These are phyloP conservation scores for Cerastis leucographa DNA, from an alignment of 2,888 invertebrate species.

Conservation along the genomic window DNA sequence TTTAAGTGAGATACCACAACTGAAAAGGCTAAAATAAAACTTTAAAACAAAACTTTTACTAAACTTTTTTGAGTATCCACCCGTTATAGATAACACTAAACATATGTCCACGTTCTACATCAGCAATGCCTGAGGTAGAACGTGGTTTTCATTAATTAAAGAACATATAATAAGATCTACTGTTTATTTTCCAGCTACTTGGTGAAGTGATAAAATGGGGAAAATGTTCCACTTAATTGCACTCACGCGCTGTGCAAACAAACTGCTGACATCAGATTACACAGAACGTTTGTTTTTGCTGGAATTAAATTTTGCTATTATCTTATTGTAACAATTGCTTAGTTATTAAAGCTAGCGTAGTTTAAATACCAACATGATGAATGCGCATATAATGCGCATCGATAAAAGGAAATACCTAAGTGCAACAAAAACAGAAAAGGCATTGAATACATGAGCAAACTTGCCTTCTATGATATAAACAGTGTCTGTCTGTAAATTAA, in stretches of 20 bases:
- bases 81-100: neutral
- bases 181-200: constrained; percentile 4
- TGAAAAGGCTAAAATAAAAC: too few species aligned
- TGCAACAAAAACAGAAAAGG: neutral
- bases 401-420: neutral
- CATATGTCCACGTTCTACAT: neutral
- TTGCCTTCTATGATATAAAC: constrained; percentile 10
- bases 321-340: neutral
- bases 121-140: too few species aligned
- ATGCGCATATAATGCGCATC: neutral
- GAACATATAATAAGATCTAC: constrained; percentile 1
- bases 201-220: constrained; percentile 9
- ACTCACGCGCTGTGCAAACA: constrained; percentile 5
- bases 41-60: too few species aligned
- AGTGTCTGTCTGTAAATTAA: constrained; percentile 20
- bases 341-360: too few species aligned
- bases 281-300: neutral
- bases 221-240: constrained; percentile 30
- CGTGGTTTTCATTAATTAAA: too few species aligned
- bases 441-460: neutral
- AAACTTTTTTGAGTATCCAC: too few species aligned
- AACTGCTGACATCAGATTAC: constrained; percentile 22
- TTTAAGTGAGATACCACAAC: too few species aligned
- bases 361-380: neutral
- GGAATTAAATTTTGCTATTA: neutral